These are phyloP conservation scores for Muscicapa adusta DNA, from an alignment of 2,113 vertebrate genomes.

Conservation along the genomic window DNA sequence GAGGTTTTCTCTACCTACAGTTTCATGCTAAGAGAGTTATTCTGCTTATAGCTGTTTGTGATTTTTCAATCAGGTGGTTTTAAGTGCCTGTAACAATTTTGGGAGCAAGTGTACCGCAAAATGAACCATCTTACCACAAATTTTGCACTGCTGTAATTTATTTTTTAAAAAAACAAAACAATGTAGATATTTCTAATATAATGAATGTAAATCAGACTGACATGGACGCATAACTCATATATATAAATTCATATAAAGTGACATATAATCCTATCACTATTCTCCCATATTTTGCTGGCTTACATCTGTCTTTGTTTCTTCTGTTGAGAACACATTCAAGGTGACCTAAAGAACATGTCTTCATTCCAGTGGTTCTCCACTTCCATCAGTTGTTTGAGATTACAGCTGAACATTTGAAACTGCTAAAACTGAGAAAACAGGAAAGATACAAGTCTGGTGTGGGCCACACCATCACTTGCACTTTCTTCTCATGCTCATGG, in stretches of 20 bases:
- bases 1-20: background rate
- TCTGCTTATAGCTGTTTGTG: background rate
- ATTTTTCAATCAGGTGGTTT: background rate
- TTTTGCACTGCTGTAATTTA: background rate
- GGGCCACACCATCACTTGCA: conserved; percentile 1
- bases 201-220: background rate
- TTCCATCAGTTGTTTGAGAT: background rate
- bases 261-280: background rate
- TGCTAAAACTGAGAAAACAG: background rate
- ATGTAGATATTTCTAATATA: background rate
- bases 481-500: conserved; percentile 10
- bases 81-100: background rate
- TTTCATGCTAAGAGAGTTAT: background rate
- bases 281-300: background rate
- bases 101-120: background rate
- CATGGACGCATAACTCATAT: background rate
- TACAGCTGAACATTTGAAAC: background rate
- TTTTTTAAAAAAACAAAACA: background rate
- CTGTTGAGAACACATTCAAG: background rate
- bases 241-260: background rate
- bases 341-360: background rate
- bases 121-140: background rate
- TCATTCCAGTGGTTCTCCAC: background rate
- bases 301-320: background rate
- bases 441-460: background rate